Conservation (phyloP, 2,797 vertebrate genomes). For the Dicrostonyx torquatus region DNA sequence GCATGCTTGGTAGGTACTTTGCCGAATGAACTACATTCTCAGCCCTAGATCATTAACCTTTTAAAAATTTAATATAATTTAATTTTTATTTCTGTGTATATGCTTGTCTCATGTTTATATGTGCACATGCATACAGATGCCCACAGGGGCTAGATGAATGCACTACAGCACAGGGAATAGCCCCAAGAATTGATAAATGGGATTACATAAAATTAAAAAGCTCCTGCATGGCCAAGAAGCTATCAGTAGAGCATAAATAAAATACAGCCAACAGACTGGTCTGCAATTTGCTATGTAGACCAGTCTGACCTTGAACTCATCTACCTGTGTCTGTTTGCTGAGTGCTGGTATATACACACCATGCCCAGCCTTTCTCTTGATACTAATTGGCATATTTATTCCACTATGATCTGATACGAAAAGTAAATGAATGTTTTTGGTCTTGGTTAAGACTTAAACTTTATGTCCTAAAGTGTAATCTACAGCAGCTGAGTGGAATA, state of each 20-base stretch:
- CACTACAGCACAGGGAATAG: background rate
- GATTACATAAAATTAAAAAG: background rate
- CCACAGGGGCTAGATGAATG: background rate
- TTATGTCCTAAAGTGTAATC: background rate
- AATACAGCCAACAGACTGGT: background rate
- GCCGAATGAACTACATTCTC: background rate
- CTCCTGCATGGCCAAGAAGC: background rate
- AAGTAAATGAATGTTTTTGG: background rate
- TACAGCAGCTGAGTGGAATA: background rate
- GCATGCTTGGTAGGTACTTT: background rate
- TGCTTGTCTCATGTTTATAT: background rate
- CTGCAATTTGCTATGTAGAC: background rate
- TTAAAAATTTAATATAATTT: background rate
- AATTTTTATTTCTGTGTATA: background rate
- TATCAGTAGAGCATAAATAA: background rate
- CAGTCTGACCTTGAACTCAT: background rate
- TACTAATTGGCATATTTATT: background rate
- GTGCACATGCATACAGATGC: background rate
- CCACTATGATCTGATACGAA: background rate
- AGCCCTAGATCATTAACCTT: background rate
- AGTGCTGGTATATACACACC: background rate
- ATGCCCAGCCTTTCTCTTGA: background rate
- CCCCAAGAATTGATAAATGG: background rate
- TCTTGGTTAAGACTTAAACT: background rate
- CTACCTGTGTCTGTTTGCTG: background rate